Conservation (phyloP, 2,797 vertebrate species). For the Cygnus olor region DNA sequence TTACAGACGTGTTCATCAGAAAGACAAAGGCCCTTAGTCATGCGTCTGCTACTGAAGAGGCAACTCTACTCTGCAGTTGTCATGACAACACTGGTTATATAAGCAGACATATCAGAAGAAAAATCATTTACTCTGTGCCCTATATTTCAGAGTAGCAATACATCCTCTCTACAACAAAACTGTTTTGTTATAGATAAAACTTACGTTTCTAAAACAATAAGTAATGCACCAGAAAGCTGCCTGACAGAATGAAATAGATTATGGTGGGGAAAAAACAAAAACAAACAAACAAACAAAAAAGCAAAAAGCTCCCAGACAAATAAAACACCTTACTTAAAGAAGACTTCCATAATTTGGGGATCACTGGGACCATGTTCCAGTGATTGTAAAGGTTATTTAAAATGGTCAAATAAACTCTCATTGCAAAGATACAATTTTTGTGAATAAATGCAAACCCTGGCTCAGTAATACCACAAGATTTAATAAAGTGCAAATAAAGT, state of each 20-base stretch:
- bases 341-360: background rate
- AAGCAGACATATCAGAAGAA: conserved; percentile 49
- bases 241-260: background rate
- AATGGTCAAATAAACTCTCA: background rate
- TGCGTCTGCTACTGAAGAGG: background rate
- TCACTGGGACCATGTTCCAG: background rate
- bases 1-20: background rate
- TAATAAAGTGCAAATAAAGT: background rate
- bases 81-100: conserved; percentile 55
- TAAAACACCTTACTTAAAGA: background rate
- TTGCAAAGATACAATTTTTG: background rate
- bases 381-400: background rate
- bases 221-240: background rate
- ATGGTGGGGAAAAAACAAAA: background rate
- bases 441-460: background rate
- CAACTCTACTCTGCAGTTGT: conserved; percentile 47
- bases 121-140: conserved; percentile 43
- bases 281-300: background rate
- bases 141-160: conserved; percentile 22
- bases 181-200: conserved; percentile 4
- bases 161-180: background rate
- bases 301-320: background rate
- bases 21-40: conserved; percentile 60
- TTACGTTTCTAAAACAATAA: background rate
- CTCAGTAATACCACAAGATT: background rate